A percentile compares a stretch with the other conserved stretches of the same genome.
Evolutionary conservation across 2,797 vertebrate genomes (phyloP).

Genomic region (Caiman crocodilus): DNA sequence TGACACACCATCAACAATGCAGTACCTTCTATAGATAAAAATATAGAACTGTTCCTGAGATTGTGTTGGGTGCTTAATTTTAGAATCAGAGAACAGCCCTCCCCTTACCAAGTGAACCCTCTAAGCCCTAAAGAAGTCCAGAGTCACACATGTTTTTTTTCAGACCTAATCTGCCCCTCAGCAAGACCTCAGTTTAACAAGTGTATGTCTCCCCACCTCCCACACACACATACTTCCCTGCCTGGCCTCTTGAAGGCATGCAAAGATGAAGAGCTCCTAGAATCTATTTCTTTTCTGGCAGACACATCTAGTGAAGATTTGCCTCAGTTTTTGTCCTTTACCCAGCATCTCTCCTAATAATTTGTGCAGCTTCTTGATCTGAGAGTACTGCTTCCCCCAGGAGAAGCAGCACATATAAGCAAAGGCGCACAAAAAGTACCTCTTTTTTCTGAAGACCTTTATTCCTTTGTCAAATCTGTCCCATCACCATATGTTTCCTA

Average conservation of each 20-base stretch:
- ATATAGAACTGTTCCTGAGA: not conserved
- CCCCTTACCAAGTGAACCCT: not conserved
- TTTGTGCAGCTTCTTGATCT: not conserved
- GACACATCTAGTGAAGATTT: conserved; percentile 73
- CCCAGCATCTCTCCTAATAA: not conserved
- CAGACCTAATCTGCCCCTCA: conserved; percentile 63
- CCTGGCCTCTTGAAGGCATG: conserved; percentile 50
- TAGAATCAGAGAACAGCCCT: not conserved
- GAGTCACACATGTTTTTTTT: conserved; percentile 20
- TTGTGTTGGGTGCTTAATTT: fast-evolving
- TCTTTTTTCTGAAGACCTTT: conserved; percentile 24
- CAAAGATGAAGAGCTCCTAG: conserved; percentile 74
- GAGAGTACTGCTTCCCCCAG: not conserved
- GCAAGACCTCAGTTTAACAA: conserved; percentile 67
- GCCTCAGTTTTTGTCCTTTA: conserved; percentile 70
- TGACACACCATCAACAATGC: not conserved
- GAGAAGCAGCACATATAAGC: conserved; percentile 22
- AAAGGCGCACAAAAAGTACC: not conserved
- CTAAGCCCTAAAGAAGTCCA: not conserved
- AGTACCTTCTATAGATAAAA: not conserved
- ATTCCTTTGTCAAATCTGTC: conserved; percentile 36
- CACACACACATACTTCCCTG: conserved; percentile 3
- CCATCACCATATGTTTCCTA: not conserved
- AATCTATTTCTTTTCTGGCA: conserved; percentile 74
- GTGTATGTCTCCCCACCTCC: conserved; percentile 23